phyloP scores from a whole-genome alignment of 2,797 vertebrate species.

The Novumbra hubbsi region DNA sequence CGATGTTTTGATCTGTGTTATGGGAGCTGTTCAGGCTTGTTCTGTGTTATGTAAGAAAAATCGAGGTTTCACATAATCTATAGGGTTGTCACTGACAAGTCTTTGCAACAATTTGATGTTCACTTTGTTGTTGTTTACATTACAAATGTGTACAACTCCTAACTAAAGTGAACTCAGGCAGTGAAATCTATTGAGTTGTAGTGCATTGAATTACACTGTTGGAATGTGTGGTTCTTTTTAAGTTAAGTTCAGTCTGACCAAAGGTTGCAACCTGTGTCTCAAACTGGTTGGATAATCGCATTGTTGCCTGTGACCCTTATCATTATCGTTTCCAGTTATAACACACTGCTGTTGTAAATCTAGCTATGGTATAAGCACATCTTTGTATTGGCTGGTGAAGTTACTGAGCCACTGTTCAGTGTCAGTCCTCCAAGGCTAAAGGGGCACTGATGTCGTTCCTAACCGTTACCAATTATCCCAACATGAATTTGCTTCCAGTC shows the following conservation, averaged over 20 bases:
- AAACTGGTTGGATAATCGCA: slow-evolving; percentile 4
- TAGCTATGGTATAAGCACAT: neutral
- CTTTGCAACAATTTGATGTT: slow-evolving; percentile 11
- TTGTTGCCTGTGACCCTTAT: slow-evolving; percentile 5
- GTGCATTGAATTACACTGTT: neutral
- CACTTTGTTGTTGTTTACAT: neutral
- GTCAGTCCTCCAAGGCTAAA: neutral
- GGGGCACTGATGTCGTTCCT: neutral
- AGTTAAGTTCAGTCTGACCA: neutral
- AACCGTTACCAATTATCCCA: neutral
- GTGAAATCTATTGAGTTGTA: neutral
- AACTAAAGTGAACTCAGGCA: neutral
- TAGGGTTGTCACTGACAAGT: slow-evolving; percentile 2
- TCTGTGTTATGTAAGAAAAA: slow-evolving; percentile 47
- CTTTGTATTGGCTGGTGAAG: slow-evolving; percentile 2
- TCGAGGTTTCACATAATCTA: slow-evolving; percentile 42
- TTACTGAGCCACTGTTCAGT: neutral
- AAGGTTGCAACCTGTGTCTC: neutral
- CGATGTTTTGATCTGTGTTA: slow-evolving; percentile 39
- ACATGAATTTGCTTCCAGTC: neutral
- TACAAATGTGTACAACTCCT: neutral
- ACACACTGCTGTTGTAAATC: neutral
- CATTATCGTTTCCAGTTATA: neutral
- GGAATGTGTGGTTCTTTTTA: neutral
- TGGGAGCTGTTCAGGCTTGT: slow-evolving; percentile 41